Conservation (phyloP, 1,140 invertebrate species). For the Aphaenogaster rudis region DNA sequence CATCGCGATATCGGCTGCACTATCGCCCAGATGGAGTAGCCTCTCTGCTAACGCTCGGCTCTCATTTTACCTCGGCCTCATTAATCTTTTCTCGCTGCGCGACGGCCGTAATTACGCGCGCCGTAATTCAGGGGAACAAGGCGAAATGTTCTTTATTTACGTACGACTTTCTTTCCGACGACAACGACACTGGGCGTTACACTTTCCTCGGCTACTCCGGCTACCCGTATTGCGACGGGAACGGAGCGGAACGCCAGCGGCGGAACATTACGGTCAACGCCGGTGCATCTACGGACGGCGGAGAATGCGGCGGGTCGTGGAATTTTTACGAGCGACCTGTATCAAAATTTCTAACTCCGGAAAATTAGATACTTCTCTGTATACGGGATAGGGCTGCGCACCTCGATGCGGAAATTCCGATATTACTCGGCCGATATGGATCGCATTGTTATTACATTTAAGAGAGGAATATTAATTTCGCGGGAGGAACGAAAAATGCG, state of each 20-base stretch:
- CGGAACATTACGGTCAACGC: conserved; percentile 1
- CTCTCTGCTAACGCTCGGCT: background rate
- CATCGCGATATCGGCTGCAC: conserved; percentile 4
- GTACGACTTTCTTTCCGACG: conserved; percentile 13
- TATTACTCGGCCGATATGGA: background rate
- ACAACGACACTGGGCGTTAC: conserved; percentile 13
- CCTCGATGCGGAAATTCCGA: conserved; percentile 14
- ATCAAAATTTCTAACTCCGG: conserved; percentile 44
- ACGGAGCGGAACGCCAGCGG: background rate
- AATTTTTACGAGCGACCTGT: conserved; percentile 44
- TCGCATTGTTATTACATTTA: background rate
- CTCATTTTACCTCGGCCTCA: conserved; percentile 48
- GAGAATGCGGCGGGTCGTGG: background rate
- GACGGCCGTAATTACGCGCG: conserved; percentile 51
- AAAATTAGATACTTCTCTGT: conserved; percentile 32
- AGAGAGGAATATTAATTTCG: conserved; percentile 9
- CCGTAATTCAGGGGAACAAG: conserved; percentile 57
- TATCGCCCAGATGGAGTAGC: background rate
- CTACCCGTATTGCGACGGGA: conserved; percentile 34
- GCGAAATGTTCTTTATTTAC: conserved; percentile 56
- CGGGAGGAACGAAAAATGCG: background rate
- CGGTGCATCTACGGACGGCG: background rate
- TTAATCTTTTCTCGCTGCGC: conserved; percentile 47
- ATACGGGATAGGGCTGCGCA: background rate
- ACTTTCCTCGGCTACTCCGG: conserved; percentile 12